Base-by-base conservation (phyloP, 2,888 invertebrate genomes). In the Anthrax anthrax region DNA sequence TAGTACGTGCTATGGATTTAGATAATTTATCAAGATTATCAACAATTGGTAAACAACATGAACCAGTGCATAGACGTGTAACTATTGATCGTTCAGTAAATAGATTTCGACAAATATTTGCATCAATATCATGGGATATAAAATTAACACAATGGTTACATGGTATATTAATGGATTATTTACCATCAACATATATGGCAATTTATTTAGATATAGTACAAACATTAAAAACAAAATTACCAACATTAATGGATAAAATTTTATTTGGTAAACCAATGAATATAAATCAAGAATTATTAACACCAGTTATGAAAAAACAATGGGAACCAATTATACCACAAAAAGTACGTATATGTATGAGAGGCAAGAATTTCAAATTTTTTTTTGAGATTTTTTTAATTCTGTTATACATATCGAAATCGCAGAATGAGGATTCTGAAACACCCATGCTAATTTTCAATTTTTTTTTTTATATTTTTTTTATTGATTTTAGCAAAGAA, bases 121-220 rank as follows among this genome's bases (percentile, higher is more conserved):
- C 81, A 0, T 73, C 76, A 4, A 72, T 81, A 12, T 70, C 74
- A n/a, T 88, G 86, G 86, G 84, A 87, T 55, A 63, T 74, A 19
- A 76, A 78, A 52, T 65, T 82, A 19, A 74, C 78, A 1, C 83
- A 85, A 54, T 89, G 89, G 89, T 62, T 89, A 32, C 87, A 89
- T 63, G 69, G 73, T 38, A 62, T 81, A 12, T 62, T 88, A 9
- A 72, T 85, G 54, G 84, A 86, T 51, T 70, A 76, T 56, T 65
- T 86, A 40, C 78, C 76, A 43, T 71, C 73, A 17, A 71, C 73
- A 6, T 81, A 82, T 59, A 71, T 87, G 54, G 75, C 78, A 1
- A 76, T 78, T 9, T 88, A 88, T 64, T 69, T 87, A 17, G 86
- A 88, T 58, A 80, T 85, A 42, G 64, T 88, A 52, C 86, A 86